Evolutionary conservation across 2,797 vertebrate species (phyloP).

Genomic region (Phataginus tetradactyla): DNA sequence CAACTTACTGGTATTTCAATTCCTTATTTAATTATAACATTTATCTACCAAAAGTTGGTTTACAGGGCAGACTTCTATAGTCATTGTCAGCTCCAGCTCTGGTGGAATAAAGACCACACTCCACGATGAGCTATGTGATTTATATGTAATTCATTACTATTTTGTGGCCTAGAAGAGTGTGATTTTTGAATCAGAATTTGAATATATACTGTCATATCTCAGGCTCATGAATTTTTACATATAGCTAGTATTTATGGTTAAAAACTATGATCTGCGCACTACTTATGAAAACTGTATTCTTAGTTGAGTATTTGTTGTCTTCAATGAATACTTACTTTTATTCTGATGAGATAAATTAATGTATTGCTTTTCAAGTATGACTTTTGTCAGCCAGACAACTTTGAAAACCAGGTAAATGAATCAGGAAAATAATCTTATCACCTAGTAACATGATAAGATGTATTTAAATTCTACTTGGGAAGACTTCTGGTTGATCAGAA

Average conservation of each 20-base stretch:
- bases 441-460: not conserved
- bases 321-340: constrained; percentile 40
- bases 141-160: constrained; percentile 79
- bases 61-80: constrained; percentile 71
- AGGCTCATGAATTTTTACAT: constrained; percentile 95
- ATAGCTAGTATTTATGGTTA: constrained; percentile 94
- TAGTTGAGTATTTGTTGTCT: constrained; percentile 85
- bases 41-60: constrained; percentile 76
- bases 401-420: not conserved
- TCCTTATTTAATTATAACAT: not conserved
- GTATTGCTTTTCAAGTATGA: not conserved
- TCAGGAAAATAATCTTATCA: not conserved
- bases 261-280: constrained; percentile 94
- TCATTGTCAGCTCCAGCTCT: constrained; percentile 73
- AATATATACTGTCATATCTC: not conserved
- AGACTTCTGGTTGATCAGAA: not conserved
- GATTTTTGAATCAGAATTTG: constrained; percentile 20
- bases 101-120: constrained; percentile 85
- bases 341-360: not conserved
- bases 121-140: constrained; percentile 84
- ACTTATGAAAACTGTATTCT: constrained; percentile 96
- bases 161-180: constrained; percentile 60
- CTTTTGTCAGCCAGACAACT: not conserved
- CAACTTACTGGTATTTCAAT: constrained; percentile 89
- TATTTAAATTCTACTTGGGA: constrained; percentile 14